Conservation (phyloP, 2,888 invertebrate genomes). For the Buathra laborator region DNA sequence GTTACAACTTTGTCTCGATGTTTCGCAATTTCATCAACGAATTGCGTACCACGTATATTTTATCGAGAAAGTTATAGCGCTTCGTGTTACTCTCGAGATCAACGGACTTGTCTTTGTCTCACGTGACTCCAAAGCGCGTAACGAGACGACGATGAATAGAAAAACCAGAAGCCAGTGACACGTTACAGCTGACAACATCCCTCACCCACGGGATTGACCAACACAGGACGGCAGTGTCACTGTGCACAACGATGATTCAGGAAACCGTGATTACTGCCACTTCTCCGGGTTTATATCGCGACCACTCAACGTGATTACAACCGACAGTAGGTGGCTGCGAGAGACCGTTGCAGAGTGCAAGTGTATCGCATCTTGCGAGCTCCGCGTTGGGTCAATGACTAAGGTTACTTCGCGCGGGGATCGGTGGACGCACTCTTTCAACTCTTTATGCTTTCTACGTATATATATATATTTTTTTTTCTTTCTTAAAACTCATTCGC, state of each 20-base stretch:
- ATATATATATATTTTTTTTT: too few relatives aligned
- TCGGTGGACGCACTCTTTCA: background rate
- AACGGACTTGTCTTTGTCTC: background rate
- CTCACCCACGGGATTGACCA: background rate
- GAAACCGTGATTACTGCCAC: slow-evolving; percentile 67
- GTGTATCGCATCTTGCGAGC: slow-evolving; percentile 12
- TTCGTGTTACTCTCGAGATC: background rate
- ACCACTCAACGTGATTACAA: slow-evolving; percentile 57
- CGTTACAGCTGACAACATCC: background rate
- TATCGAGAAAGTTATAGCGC: background rate
- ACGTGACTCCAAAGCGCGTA: background rate
- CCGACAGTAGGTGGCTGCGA: slow-evolving; percentile 41
- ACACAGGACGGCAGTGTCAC: slow-evolving; percentile 40
- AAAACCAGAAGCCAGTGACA: background rate
- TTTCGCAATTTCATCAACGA: background rate
- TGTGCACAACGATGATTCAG: slow-evolving; percentile 60
- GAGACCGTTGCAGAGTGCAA: slow-evolving; percentile 4
- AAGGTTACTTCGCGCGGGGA: slow-evolving; percentile 17
- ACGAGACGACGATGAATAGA: background rate
- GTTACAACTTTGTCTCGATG: background rate
- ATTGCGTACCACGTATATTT: background rate
- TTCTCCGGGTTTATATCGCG: slow-evolving; percentile 56
- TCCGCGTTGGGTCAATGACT: slow-evolving; percentile 52
- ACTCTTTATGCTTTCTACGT: background rate
- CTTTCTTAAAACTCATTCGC: too few relatives aligned